Evolutionary conservation across 1,140 invertebrate species (phyloP).

Genomic region (Drosophila subobscura): DNA sequence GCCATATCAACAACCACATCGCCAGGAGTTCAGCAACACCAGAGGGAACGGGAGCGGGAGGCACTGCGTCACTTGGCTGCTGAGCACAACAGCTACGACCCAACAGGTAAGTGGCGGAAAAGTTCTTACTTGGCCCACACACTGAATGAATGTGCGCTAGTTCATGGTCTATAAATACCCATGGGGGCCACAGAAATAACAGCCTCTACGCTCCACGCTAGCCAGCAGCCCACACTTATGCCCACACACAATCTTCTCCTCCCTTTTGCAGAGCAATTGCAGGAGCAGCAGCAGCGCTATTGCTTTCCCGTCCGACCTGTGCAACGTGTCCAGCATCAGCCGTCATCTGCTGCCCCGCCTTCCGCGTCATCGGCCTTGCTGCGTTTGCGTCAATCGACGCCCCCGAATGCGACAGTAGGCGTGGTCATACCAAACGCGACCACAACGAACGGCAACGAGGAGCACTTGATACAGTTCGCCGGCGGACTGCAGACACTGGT

Average conservation of each 20-base stretch:
- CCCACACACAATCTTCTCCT: slow-evolving; percentile 33
- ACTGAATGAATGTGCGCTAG: slow-evolving; percentile 58
- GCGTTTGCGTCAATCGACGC: slow-evolving; percentile 54
- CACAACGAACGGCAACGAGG: slow-evolving; percentile 55
- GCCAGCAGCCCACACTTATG: slow-evolving; percentile 26
- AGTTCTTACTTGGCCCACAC: slow-evolving; percentile 31
- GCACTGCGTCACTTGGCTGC: slow-evolving; percentile 57
- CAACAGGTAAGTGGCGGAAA: slow-evolving; percentile 61
- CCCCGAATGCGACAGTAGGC: slow-evolving; percentile 70
- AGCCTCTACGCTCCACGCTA: slow-evolving; percentile 43
- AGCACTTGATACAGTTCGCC: slow-evolving; percentile 12
- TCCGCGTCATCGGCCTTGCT: slow-evolving; percentile 34
- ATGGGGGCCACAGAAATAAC: slow-evolving; percentile 63
- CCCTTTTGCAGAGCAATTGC: slow-evolving; percentile 66
- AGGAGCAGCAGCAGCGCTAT: slow-evolving; percentile 76
- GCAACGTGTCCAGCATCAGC: slow-evolving; percentile 75
- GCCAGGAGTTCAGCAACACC: slow-evolving; percentile 29
- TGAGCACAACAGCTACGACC: slow-evolving; percentile 64
- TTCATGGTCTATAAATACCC: slow-evolving; percentile 72
- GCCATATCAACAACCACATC: slow-evolving; percentile 6
- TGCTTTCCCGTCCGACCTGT: slow-evolving; percentile 80
- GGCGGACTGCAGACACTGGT: slow-evolving; percentile 45
- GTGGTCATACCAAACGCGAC: slow-evolving; percentile 79
- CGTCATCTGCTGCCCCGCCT: slow-evolving; percentile 14
- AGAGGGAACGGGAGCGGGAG: slow-evolving; percentile 57